These are phyloP conservation scores for Entelurus aequoreus DNA, from an alignment of 2,113 vertebrate genomes.

Conservation along the genomic window DNA sequence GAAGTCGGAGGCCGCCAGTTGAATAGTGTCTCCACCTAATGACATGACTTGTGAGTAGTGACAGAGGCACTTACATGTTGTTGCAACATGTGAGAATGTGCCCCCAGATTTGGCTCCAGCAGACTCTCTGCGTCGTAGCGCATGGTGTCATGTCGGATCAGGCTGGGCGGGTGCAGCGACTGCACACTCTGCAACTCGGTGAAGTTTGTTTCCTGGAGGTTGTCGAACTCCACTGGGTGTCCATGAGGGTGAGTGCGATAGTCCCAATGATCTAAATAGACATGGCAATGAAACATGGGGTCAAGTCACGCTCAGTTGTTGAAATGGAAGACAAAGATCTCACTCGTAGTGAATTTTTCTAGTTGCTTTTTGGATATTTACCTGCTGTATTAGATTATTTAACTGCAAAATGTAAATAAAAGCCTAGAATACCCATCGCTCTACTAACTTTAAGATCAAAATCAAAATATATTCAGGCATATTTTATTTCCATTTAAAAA, in stretches of 20 bases:
- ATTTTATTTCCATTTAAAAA: too few relatives aligned
- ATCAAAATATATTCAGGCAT: too few relatives aligned
- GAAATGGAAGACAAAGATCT: background rate
- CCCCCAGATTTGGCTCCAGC: conserved; percentile 78
- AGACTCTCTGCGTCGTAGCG: conserved; percentile 83
- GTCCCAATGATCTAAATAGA: conserved; percentile 87
- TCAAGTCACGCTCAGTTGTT: background rate
- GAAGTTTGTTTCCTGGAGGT: conserved; percentile 86
- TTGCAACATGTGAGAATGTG: conserved; percentile 65
- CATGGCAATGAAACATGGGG: background rate
- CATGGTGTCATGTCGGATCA: conserved; percentile 67
- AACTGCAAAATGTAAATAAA: too few relatives aligned
- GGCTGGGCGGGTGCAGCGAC: conserved; percentile 81
- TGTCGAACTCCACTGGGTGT: conserved; percentile 85
- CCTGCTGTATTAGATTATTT: too few relatives aligned
- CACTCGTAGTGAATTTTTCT: too few relatives aligned
- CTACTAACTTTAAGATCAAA: too few relatives aligned
- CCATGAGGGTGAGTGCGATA: conserved; percentile 78
- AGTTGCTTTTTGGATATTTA: too few relatives aligned
- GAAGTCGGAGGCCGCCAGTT: too few relatives aligned
- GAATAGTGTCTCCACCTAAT: too few relatives aligned
- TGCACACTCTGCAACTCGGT: conserved; percentile 94
- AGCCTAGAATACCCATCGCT: too few relatives aligned
- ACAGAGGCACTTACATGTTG: conserved; percentile 54
- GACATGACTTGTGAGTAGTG: background rate